Percentiles rank a stretch among this genome's conserved stretches.
These are phyloP conservation scores for Acromyrmex heyeri DNA, from an alignment of 1,140 invertebrate genomes.

Conservation along the genomic window DNA sequence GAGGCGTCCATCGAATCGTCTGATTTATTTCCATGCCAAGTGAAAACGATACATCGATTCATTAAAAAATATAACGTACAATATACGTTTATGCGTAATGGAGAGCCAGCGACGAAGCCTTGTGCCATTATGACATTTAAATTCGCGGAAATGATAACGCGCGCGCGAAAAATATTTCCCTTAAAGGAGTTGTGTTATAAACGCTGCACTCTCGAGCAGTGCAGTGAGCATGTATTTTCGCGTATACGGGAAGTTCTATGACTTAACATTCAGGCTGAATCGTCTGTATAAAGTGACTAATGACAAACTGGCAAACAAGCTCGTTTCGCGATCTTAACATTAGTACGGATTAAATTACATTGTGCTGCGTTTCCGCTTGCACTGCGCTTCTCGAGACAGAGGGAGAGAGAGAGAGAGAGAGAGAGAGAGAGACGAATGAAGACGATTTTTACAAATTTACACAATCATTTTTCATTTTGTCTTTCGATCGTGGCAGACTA, in stretches of 20 bases:
- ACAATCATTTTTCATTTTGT: not conserved
- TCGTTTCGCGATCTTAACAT: conserved; percentile 26
- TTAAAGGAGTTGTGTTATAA: not conserved
- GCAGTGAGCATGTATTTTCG: not conserved
- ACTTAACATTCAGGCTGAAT: conserved; percentile 16
- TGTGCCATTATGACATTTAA: not conserved
- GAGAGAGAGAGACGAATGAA: not conserved
- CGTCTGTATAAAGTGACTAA: conserved; percentile 16
- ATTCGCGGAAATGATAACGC: not conserved
- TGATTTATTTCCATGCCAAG: conserved; percentile 4
- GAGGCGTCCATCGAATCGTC: not conserved
- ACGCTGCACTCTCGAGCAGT: not conserved
- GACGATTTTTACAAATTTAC: conserved; percentile 9
- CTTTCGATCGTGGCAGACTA: not conserved
- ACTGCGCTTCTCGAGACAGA: not conserved
- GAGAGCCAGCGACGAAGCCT: not conserved
- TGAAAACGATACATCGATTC: not conserved
- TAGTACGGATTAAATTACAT: conserved; percentile 32
- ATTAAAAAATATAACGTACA: not conserved
- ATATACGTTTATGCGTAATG: not conserved
- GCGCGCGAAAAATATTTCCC: not conserved
- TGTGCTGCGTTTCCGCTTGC: conserved; percentile 30
- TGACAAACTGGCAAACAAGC: conserved; percentile 39
- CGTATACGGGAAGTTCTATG: not conserved
- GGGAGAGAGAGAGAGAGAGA: not conserved